Evolutionary conservation across 2,888 invertebrate genomes (phyloP).

Genomic region (Ashinkailepas kermadecensis): DNA sequence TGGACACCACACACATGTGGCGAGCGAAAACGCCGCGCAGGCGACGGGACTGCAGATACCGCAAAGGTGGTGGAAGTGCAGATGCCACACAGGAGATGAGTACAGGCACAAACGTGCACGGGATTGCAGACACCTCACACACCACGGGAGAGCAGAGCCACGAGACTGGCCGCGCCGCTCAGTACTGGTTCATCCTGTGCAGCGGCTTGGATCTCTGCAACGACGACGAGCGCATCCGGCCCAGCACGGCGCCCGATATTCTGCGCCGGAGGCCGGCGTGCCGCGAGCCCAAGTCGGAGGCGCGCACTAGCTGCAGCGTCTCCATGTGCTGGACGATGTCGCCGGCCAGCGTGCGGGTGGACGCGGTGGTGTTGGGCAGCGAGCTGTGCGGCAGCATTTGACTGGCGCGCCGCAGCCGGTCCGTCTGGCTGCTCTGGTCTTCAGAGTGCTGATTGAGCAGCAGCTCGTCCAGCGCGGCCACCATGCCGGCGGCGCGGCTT

Average conservation of each 20-base stretch:
- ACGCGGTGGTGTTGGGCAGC: not conserved
- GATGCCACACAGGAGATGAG: too few species aligned
- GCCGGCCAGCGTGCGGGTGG: not conserved
- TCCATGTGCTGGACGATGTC: not conserved
- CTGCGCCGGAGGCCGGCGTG: not conserved
- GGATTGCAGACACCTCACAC: too few species aligned
- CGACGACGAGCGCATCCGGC: not conserved
- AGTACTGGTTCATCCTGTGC: conserved; percentile 17
- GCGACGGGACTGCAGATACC: too few species aligned
- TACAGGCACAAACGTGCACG: too few species aligned
- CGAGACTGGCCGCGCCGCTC: not conserved
- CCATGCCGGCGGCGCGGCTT: not conserved
- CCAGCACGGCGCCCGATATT: not conserved
- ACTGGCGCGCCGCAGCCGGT: conserved; percentile 1
- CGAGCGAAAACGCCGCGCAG: too few species aligned
- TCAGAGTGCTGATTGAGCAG: not conserved
- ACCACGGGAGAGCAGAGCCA: too few species aligned
- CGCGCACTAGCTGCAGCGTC: not conserved
- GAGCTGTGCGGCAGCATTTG: not conserved
- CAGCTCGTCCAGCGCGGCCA: conserved; percentile 2
- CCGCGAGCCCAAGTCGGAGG: not conserved
- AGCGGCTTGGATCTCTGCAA: not conserved
- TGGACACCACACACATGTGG: too few species aligned
- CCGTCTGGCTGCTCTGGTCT: not conserved
- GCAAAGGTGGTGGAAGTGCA: too few species aligned